Evolutionary conservation across 2,888 invertebrate genomes (phyloP), one percentile per base, ranked within the genome.

Genomic region (Conchocele bisecta): DNA sequence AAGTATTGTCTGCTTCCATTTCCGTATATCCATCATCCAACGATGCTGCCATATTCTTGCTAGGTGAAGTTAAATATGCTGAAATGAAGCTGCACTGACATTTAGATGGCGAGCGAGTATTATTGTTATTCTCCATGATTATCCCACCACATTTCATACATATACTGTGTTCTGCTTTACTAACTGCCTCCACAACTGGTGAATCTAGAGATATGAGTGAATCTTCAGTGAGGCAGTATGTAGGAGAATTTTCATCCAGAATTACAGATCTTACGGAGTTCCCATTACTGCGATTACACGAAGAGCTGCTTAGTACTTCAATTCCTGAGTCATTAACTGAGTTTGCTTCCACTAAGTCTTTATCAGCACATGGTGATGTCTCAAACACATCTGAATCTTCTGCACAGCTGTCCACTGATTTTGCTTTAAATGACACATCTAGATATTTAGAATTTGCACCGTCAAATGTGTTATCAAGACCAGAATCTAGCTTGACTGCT

Each of bases 261-360:
- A 58, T 56, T 24, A 76, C 69, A 13, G 76, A 76, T 13, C 72
- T 44, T 9, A 76, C 76, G 20, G 76, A 76, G 41, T 76, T 76
- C 29, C 73, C 76, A 56, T 76, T 76, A 58, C 76, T 76, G 54
- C 76, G 44, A 56, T 73, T 76, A 54, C 64, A 73, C 17, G 76
- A 76, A 17, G 75, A 75, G 28, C 72, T 73, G 35, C 76, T 76
- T 2, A 76, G 53, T 24, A 76, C 72, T 60, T 76, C 76, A 46
- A 76, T 76, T 20, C 76, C 76, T 41, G 76, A 76, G 60, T 76
- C 76, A 73, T 76, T 72, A 5, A 76, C 73, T 63, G 68, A 68
- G 24, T 66, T 64, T 3, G 57, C 51, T 17, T 56, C 61, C 17
- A 42, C 76, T n/a, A 48, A 53, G 29, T 73, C 72, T 28, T 76